Conservation (phyloP, 2,113 vertebrate species). For the Jacana jacana region DNA sequence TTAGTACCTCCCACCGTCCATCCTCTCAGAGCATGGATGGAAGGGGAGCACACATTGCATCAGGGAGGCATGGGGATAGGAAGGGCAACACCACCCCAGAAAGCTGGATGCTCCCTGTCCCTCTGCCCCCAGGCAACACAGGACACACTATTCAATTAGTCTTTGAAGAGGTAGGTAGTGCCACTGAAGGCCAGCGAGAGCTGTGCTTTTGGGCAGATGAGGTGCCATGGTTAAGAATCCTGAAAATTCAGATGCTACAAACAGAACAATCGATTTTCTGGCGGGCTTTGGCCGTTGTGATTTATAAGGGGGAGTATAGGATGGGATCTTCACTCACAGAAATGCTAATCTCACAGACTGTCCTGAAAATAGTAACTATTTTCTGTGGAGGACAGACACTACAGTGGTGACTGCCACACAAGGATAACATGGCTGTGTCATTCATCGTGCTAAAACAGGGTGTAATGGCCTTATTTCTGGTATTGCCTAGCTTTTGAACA, state of each 20-base stretch:
- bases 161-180: background rate
- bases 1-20: background rate
- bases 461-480: background rate
- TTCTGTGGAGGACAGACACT: background rate
- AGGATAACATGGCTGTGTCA: background rate
- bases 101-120: background rate
- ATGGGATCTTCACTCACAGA: background rate
- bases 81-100: background rate
- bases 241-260: background rate
- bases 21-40: background rate
- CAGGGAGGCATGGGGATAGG: background rate
- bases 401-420: background rate
- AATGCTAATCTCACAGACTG: background rate
- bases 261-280: background rate
- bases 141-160: background rate
- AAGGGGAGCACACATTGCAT: background rate
- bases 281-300: background rate
- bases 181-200: background rate
- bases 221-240: background rate
- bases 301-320: background rate
- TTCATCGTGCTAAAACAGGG: background rate
- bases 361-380: background rate
- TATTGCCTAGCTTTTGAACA: background rate
- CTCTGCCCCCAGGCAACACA: background rate
- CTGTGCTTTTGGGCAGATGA: background rate